These are phyloP conservation scores for Rhopalosiphum maidis DNA, from an alignment of 1,140 invertebrate species.

Conservation along the genomic window DNA sequence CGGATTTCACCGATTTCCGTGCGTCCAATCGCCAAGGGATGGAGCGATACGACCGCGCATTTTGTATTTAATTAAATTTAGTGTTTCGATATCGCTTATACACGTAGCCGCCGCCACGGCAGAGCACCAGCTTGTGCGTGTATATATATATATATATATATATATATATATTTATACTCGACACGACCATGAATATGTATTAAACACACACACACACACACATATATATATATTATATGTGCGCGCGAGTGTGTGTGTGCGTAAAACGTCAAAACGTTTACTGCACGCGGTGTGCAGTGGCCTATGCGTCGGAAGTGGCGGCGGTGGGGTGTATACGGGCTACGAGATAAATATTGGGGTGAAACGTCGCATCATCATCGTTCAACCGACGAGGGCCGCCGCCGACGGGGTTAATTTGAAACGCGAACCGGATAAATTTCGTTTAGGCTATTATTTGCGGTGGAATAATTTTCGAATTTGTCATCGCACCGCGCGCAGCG, in stretches of 20 bases:
- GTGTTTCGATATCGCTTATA: constrained; percentile 23
- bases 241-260: neutral
- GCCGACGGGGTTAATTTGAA: constrained; percentile 37
- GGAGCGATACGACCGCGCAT: neutral
- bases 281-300: neutral
- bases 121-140: neutral
- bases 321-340: constrained; percentile 5
- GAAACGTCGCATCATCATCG: constrained; percentile 28
- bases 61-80: constrained; percentile 49
- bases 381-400: neutral
- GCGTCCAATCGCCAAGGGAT: neutral
- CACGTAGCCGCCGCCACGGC: neutral
- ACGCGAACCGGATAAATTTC: constrained; percentile 49
- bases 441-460: constrained; percentile 55
- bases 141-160: too few relatives aligned
- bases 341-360: constrained; percentile 24
- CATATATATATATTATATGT: neutral
- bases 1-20: neutral
- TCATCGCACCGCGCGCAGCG: constrained; percentile 9
- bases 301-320: neutral
- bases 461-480: constrained; percentile 57
- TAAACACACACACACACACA: neutral
- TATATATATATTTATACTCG: neutral
- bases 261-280: neutral
- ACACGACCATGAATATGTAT: constrained; percentile 27